phyloP scores from a whole-genome alignment of 2,888 invertebrate genomes.

The Campaea margaritaria region DNA sequence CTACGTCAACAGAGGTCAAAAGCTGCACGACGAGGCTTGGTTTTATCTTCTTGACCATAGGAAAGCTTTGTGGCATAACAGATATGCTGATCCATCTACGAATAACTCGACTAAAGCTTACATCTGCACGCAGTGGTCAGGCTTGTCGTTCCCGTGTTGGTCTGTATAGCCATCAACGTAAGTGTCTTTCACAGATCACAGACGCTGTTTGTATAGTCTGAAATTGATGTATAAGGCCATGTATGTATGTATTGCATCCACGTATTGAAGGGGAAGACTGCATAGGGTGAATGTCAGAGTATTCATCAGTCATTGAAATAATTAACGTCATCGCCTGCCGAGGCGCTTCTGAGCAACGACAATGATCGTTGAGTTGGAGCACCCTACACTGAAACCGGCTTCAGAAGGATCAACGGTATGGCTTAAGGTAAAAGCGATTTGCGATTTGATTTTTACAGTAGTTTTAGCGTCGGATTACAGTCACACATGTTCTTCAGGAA shows the following conservation, averaged over 20 bases:
- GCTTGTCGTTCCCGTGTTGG: too few species aligned
- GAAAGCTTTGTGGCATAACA: too few species aligned
- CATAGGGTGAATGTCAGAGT: slow-evolving; percentile 49
- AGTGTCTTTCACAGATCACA: too few species aligned
- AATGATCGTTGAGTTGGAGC: slow-evolving; percentile 73
- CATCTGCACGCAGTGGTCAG: too few species aligned
- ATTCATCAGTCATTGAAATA: slow-evolving; percentile 55
- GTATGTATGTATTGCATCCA: too few species aligned
- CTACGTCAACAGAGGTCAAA: too few species aligned
- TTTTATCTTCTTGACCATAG: too few species aligned
- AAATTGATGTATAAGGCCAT: too few species aligned
- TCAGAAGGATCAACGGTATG: slow-evolving; percentile 48
- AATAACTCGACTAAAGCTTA: background rate
- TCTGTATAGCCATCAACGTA: too few species aligned
- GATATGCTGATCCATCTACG: background rate
- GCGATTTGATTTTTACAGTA: background rate
- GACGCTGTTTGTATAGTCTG: too few species aligned
- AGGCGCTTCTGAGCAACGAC: slow-evolving; percentile 56
- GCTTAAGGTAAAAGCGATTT: slow-evolving; percentile 36
- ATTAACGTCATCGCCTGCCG: slow-evolving; percentile 62
- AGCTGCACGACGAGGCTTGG: too few species aligned
- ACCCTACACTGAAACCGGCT: slow-evolving; percentile 60
- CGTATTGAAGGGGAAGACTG: background rate
- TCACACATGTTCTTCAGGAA: background rate
- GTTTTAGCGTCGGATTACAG: too few species aligned